A percentile compares a stretch with the other conserved stretches of the same genome.
Conservation (phyloP, 53 echinoderm and acorn worm genomes). For the Apostichopus leukothele region DNA sequence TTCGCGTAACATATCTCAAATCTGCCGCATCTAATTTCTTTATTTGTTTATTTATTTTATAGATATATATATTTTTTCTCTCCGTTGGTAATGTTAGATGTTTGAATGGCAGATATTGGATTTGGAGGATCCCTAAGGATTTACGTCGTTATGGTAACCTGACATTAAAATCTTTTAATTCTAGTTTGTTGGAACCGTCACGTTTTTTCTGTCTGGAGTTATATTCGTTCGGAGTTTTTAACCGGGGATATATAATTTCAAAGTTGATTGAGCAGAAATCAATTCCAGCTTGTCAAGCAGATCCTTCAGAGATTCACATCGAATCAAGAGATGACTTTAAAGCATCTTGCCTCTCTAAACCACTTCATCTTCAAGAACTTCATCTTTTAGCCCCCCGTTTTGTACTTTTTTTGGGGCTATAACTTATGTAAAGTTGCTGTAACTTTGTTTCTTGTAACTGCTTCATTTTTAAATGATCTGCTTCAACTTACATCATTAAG, state of each 20-base stretch:
- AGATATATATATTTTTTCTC: not conserved
- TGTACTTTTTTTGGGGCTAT: no score
- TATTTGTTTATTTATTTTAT: no score
- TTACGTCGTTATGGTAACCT: not conserved
- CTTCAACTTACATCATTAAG: no score
- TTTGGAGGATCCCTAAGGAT: not conserved
- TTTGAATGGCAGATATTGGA: not conserved
- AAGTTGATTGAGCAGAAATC: not conserved
- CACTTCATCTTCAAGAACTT: no score
- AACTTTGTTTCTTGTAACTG: no score
- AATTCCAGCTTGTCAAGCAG: not conserved
- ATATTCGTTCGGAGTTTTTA: not conserved
- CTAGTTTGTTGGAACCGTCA: not conserved
- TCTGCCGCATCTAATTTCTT: not conserved
- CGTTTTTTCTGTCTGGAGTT: not conserved
- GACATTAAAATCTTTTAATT: not conserved
- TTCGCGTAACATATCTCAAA: no score
- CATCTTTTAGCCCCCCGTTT: no score
- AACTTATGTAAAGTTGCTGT: no score
- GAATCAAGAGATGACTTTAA: no score
- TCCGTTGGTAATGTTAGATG: not conserved
- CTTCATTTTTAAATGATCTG: no score
- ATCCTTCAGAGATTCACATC: not conserved
- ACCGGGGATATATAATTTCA: not conserved
- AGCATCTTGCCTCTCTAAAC: no score